phyloP scores from a whole-genome alignment of 1,140 invertebrate genomes.

The Camponotus floridanus region DNA sequence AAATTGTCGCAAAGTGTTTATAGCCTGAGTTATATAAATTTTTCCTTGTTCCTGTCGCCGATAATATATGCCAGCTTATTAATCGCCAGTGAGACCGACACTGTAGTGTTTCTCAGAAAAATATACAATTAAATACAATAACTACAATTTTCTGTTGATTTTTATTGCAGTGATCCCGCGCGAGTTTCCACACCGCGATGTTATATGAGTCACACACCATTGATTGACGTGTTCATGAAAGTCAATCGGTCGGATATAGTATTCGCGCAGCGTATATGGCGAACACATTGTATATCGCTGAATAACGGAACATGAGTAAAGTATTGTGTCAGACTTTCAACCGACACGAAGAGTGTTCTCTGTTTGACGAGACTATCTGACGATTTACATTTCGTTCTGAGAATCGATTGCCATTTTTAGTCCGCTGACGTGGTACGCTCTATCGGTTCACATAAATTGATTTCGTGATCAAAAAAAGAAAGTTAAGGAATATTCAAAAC shows the following conservation, averaged over 20 bases:
- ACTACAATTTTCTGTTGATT: slow-evolving; percentile 10
- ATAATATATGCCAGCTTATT: slow-evolving; percentile 12
- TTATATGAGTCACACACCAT: slow-evolving; percentile 46
- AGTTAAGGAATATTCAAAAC: slow-evolving; percentile 25
- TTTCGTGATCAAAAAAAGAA: slow-evolving; percentile 21
- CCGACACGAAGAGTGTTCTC: slow-evolving; percentile 39
- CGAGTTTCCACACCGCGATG: not conserved
- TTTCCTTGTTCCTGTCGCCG: not conserved
- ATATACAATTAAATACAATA: slow-evolving; percentile 30
- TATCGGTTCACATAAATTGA: slow-evolving; percentile 44
- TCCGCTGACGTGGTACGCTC: slow-evolving; percentile 41
- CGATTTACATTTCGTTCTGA: slow-evolving; percentile 53
- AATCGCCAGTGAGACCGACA: slow-evolving; percentile 33
- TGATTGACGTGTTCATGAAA: slow-evolving; percentile 62
- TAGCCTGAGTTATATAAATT: slow-evolving; percentile 26
- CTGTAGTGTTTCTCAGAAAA: slow-evolving; percentile 19
- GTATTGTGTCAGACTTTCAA: slow-evolving; percentile 45
- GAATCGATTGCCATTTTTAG: slow-evolving; percentile 59
- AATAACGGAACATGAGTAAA: slow-evolving; percentile 48
- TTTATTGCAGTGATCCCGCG: slow-evolving; percentile 27
- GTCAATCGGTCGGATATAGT: slow-evolving; percentile 49
- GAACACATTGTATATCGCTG: slow-evolving; percentile 49
- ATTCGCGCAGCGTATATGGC: slow-evolving; percentile 31
- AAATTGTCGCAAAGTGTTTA: slow-evolving; percentile 48
- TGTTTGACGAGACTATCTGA: not conserved